Percentiles rank a stretch among this genome's conserved stretches.
Conservation (phyloP, 1,140 invertebrate species). For the Halesus radiatus region DNA sequence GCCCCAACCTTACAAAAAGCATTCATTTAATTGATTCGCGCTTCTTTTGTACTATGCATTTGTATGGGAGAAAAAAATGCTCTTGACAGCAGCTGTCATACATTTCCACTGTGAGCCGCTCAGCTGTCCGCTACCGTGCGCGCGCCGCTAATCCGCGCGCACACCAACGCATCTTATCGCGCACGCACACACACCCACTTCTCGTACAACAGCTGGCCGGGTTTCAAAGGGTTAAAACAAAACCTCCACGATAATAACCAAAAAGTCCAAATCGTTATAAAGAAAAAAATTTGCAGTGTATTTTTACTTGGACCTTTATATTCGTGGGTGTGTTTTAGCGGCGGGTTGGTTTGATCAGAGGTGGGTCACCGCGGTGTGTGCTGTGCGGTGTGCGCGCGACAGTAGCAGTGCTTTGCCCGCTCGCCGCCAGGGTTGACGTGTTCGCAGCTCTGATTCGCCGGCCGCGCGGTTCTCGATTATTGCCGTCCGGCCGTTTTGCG, state of each 20-base stretch:
- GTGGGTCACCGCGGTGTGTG: neutral
- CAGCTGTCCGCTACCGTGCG: conserved; percentile 45
- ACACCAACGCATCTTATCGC: neutral
- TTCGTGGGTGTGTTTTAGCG: neutral
- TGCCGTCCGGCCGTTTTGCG: neutral
- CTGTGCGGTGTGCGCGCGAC: conserved; percentile 20
- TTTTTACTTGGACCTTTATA: neutral
- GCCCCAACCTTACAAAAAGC: neutral
- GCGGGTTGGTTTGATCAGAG: neutral
- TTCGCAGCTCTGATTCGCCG: conserved; percentile 19
- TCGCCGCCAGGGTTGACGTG: conserved; percentile 41
- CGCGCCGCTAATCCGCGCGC: conserved; percentile 33
- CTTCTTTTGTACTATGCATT: neutral
- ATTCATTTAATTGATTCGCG: neutral
- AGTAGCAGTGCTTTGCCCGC: conserved; percentile 26
- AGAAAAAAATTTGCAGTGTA: too few relatives aligned
- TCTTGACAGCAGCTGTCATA: conserved; percentile 33
- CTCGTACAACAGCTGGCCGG: conserved; percentile 29
- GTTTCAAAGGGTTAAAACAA: neutral
- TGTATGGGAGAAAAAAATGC: neutral
- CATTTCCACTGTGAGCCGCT: conserved; percentile 21
- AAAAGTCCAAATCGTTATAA: too few relatives aligned
- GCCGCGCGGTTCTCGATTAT: conserved; percentile 29
- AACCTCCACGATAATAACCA: neutral
- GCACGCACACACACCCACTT: neutral